Percentiles rank a stretch among this genome's conserved stretches.
These are phyloP conservation scores for Craseonycteris thonglongyai DNA, from an alignment of 2,113 vertebrate species.

Conservation along the genomic window DNA sequence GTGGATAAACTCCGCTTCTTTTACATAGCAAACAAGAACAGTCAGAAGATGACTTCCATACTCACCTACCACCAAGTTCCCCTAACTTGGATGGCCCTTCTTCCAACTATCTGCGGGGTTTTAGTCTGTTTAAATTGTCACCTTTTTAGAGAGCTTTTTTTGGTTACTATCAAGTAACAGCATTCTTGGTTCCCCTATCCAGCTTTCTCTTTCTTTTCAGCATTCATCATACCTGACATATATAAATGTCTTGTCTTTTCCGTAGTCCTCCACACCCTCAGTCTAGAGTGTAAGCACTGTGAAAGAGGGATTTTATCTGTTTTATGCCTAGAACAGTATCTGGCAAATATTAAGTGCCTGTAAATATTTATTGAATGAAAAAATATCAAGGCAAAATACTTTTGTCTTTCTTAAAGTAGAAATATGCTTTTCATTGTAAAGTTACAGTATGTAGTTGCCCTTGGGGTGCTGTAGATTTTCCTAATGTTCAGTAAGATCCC, in stretches of 20 bases:
- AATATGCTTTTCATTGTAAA: not conserved
- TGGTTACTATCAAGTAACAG: not conserved
- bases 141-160: not conserved
- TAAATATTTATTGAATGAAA: not conserved
- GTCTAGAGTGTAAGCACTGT: not conserved
- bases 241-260: not conserved
- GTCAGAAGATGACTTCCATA: not conserved
- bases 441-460: not conserved
- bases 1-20: not conserved
- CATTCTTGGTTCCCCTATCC: not conserved
- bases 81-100: not conserved
- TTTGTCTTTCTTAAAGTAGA: not conserved
- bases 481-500: not conserved
- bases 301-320: not conserved
- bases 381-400: not conserved
- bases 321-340: not conserved
- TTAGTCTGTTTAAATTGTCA: not conserved
- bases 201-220: not conserved
- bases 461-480: not conserved
- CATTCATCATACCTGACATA: not conserved
- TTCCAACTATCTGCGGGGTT: not conserved
- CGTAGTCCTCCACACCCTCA: not conserved
- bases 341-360: not conserved
- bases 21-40: not conserved
- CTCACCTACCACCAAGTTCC: not conserved